Evolutionary conservation across 2,888 invertebrate species (phyloP).

Genomic region (Parelbella ahira): DNA sequence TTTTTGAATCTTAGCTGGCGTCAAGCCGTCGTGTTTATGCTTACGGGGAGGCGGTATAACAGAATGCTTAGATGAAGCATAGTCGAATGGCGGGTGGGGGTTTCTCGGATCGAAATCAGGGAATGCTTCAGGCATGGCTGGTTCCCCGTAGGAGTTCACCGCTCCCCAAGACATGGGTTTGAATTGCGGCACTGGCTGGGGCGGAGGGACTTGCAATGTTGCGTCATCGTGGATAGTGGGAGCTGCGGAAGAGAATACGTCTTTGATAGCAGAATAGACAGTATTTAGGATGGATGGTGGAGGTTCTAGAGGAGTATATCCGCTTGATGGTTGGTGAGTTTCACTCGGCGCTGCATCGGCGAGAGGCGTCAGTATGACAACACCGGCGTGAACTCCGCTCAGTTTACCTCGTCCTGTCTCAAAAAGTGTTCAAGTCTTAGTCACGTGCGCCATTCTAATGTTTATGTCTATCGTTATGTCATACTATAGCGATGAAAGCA

Average conservation of each 20-base stretch:
- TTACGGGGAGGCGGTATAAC: slow-evolving; percentile 33
- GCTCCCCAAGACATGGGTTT: slow-evolving; percentile 65
- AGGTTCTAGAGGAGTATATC: slow-evolving; percentile 61
- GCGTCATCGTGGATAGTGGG: slow-evolving; percentile 32
- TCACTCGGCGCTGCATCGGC: slow-evolving; percentile 49
- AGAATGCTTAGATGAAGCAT: slow-evolving; percentile 54
- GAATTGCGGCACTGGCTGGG: slow-evolving; percentile 50
- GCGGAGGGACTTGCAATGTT: slow-evolving; percentile 55
- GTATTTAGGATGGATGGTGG: slow-evolving; percentile 61
- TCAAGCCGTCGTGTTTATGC: slow-evolving; percentile 45
- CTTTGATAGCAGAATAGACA: slow-evolving; percentile 67
- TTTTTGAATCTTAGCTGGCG: slow-evolving; percentile 64
- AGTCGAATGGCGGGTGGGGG: slow-evolving; percentile 49
- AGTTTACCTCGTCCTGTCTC: slow-evolving; percentile 74
- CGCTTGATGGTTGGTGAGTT: slow-evolving; percentile 43
- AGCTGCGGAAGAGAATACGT: slow-evolving; percentile 47
- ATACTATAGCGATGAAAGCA: slow-evolving; percentile 16
- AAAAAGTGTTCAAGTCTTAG: slow-evolving; percentile 50
- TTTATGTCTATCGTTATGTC: slow-evolving; percentile 30
- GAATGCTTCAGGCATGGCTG: slow-evolving; percentile 57
- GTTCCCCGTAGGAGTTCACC: slow-evolving; percentile 69
- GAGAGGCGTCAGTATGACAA: slow-evolving; percentile 68
- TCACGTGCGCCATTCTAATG: slow-evolving; percentile 27
- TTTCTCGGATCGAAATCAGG: slow-evolving; percentile 54
- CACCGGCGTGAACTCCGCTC: slow-evolving; percentile 69